These are phyloP conservation scores for Zaprionus lachaisei DNA, from an alignment of 1,140 invertebrate genomes.

Conservation along the genomic window DNA sequence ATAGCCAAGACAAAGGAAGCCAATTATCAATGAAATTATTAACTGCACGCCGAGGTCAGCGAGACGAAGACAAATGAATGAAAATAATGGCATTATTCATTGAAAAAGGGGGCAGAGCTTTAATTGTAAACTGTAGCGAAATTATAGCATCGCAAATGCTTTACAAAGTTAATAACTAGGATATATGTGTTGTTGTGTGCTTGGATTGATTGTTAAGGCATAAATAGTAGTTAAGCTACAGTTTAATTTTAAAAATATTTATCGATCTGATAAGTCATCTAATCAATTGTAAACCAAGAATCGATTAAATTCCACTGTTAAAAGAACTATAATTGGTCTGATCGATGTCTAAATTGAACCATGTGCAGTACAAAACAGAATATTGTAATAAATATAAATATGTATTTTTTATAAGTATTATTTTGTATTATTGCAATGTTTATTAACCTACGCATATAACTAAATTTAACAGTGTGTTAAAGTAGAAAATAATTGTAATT, in stretches of 20 bases:
- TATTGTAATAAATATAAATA: neutral
- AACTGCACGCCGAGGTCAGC: conserved; percentile 22
- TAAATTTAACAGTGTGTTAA: too few species aligned
- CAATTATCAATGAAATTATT: conserved; percentile 47
- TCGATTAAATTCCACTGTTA: neutral
- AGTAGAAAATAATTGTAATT: too few species aligned
- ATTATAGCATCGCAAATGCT: neutral
- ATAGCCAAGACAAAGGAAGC: conserved; percentile 47
- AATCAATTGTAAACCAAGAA: neutral
- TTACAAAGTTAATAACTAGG: conserved; percentile 6
- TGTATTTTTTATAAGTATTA: too few species aligned
- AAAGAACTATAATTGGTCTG: too few species aligned
- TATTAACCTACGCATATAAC: too few species aligned
- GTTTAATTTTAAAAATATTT: neutral
- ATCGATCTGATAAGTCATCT: neutral
- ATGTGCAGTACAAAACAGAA: neutral
- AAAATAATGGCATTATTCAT: conserved; percentile 60
- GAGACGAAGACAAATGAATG: conserved; percentile 54
- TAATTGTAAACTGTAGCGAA: neutral
- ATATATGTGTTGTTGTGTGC: neutral
- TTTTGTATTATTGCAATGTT: too few species aligned
- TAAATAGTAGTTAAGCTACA: neutral
- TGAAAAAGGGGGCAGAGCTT: conserved; percentile 4
- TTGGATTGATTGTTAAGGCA: neutral
- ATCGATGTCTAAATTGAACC: too few species aligned